These are phyloP conservation scores for Enoplolaimus lenunculus DNA, from an alignment of 2,888 invertebrate genomes.

Conservation along the genomic window DNA sequence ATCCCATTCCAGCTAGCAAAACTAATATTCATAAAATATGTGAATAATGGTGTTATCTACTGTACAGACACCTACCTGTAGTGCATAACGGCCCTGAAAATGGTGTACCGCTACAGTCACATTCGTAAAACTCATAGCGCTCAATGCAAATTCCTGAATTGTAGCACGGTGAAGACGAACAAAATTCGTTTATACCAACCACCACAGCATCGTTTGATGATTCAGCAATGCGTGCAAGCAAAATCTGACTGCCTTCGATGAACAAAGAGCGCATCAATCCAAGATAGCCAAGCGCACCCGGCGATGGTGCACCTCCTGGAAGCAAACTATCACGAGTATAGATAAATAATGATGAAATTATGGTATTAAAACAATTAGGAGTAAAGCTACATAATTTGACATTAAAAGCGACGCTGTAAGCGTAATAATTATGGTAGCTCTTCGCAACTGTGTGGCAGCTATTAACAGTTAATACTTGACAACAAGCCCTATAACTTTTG, in stretches of 20 bases:
- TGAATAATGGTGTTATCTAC: too few species aligned
- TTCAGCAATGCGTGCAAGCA: background rate
- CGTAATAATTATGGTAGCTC: too few species aligned
- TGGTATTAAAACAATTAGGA: too few species aligned
- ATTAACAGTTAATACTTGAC: too few species aligned
- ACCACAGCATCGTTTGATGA: background rate
- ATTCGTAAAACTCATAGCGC: constrained; percentile 6
- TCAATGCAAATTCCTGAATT: constrained; percentile 3
- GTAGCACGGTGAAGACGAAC: constrained; percentile 7
- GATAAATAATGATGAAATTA: too few species aligned
- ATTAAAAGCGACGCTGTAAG: too few species aligned
- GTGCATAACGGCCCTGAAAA: background rate
- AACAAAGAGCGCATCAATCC: background rate
- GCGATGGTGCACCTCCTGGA: background rate
- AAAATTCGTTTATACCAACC: constrained; percentile 1
- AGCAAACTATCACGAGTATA: background rate
- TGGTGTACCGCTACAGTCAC: background rate
- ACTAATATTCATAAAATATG: too few species aligned
- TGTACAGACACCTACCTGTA: background rate
- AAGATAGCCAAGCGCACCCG: background rate
- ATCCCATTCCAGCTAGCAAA: too few species aligned
- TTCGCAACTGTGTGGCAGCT: too few species aligned
- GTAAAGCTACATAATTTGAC: too few species aligned
- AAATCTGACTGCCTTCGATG: background rate
- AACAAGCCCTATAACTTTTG: too few species aligned